Evolutionary conservation across 2,888 invertebrate species (phyloP), one percentile per base, ranked within the genome.

Genomic region (Campoplex nolae): DNA sequence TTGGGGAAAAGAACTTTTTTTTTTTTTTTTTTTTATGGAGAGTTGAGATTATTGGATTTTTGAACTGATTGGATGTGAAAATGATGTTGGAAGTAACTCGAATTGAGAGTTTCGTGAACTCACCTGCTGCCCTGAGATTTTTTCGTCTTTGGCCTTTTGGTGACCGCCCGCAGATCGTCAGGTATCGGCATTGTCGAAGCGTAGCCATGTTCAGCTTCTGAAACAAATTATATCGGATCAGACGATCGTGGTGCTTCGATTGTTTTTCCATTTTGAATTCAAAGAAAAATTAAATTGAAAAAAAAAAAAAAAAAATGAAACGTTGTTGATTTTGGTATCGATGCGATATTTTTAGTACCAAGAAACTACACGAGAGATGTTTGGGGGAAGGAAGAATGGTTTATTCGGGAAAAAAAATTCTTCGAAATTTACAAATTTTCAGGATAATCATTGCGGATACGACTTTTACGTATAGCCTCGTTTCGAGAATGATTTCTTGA

Each of bases 111-210:
- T 38, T 18, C 3, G 28, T 65, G 1, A 89, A 90, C 96, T 95
- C 95, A 98, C 98, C 97, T 97, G 96, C 97, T 97, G 95, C 97
- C 97, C 96, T 97, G 97, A 94, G 97, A 97, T 96, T 98, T 98
- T 96, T 97, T 98, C 95, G 97, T 97, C 96, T 97, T 97, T 95
- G 96, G 96, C 95, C 97, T 97, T 95, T 97, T 97, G 94, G 96
- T 96, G 93, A 96, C 95, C 95, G 94, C 95, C 95, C 96, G 96
- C 94, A 96, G 95, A 95, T 97, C 97, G 94, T 97, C 97, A 93
- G 97, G 97, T 95, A 96, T 96, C 93, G 97, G 97, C 95, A 97
- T 95, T 94, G 97, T 97, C 92, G 97, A 97, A 94, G 98, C 98
- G 96, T 98, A 98, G 94, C 98, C 98, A 96, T 98, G 98, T 95